A percentile compares a stretch with the other conserved stretches of the same genome.
Evolutionary conservation across 2,797 vertebrate species (phyloP).

Genomic region (Danio tinwini): DNA sequence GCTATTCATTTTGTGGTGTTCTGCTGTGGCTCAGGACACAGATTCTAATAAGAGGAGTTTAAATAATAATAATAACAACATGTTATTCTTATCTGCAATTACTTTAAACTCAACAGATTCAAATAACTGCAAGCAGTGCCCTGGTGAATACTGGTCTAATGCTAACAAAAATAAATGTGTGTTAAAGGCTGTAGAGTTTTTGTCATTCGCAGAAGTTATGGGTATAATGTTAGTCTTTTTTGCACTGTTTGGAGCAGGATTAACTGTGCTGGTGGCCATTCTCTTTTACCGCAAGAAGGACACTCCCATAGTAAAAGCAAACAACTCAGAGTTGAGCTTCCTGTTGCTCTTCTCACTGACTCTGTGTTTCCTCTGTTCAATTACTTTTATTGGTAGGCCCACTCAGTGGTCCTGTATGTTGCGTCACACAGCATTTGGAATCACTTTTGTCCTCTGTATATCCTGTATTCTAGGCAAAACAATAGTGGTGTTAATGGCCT

Average conservation of each 20-base stretch:
- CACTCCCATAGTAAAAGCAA: slow-evolving; percentile 68
- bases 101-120: slow-evolving; percentile 68
- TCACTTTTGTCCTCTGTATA: too few species aligned
- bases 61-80: not conserved
- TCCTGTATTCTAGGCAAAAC: too few species aligned
- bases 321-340: too few species aligned
- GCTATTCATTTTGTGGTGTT: slow-evolving; percentile 51
- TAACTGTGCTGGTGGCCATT: slow-evolving; percentile 64
- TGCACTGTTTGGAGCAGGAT: slow-evolving; percentile 62
- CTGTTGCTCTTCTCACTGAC: slow-evolving; percentile 73
- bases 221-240: too few species aligned
- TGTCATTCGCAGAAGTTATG: slow-evolving; percentile 68
- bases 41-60: not conserved
- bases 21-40: not conserved
- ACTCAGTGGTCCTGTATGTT: slow-evolving; percentile 78
- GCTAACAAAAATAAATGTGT: slow-evolving; percentile 73
- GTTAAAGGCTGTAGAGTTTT: slow-evolving; percentile 73
- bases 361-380: slow-evolving; percentile 76
- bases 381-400: slow-evolving; percentile 75
- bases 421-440: slow-evolving; percentile 31
- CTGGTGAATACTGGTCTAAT: slow-evolving; percentile 77
- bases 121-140: slow-evolving; percentile 75
- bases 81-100: slow-evolving; percentile 19
- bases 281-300: slow-evolving; percentile 71
- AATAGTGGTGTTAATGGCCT: too few species aligned